Evolutionary conservation across 2,113 vertebrate genomes (phyloP).

Genomic region (Otolemur garnettii): DNA sequence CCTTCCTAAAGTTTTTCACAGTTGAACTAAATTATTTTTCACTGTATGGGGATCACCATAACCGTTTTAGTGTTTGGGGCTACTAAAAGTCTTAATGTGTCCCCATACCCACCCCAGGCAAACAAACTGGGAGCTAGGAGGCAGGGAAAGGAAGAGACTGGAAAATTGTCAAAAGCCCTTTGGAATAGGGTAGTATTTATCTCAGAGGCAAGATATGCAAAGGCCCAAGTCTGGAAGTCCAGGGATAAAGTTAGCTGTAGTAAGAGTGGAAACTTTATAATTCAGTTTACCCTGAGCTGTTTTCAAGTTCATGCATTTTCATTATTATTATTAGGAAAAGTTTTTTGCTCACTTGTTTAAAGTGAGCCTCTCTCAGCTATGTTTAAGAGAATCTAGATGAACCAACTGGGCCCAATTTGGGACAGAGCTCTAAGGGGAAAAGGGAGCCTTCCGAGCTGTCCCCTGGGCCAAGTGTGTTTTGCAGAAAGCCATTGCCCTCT

Average conservation of each 20-base stretch:
- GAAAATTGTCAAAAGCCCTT: background rate
- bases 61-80: conserved; percentile 33
- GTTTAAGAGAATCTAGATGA: background rate
- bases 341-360: background rate
- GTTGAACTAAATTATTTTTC: conserved; percentile 21
- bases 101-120: background rate
- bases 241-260: background rate
- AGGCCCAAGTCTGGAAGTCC: background rate
- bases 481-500: background rate
- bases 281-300: background rate
- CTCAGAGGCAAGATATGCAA: background rate
- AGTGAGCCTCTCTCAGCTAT: background rate
- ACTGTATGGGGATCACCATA: background rate
- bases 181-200: background rate
- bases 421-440: background rate
- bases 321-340: conserved; percentile 17
- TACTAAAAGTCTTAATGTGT: background rate
- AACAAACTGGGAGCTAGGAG: background rate
- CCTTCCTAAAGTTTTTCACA: background rate
- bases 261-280: background rate
- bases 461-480: background rate
- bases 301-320: background rate
- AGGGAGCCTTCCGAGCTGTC: background rate
- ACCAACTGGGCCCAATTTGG: background rate
- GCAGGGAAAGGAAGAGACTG: background rate